Conservation (phyloP, 2,797 vertebrate species). For the Percopsis omiscomaycus region DNA sequence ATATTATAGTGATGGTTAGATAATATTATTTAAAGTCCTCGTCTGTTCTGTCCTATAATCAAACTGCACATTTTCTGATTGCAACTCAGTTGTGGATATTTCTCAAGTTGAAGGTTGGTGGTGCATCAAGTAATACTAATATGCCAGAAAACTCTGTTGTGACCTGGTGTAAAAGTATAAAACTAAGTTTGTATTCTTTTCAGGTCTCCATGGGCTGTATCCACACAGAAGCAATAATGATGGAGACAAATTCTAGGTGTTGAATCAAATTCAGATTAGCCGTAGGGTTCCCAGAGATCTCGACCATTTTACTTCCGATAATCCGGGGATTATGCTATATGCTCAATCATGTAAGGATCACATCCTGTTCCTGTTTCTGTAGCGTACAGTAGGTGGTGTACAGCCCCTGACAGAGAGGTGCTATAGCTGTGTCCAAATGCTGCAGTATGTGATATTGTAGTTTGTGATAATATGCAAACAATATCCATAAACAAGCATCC, state of each 20-base stretch:
- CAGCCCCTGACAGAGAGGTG: too few relatives aligned
- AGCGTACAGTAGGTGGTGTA: too few relatives aligned
- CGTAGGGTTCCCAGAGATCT: slow-evolving; percentile 1
- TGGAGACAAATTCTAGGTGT: slow-evolving; percentile 6
- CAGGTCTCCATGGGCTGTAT: slow-evolving; percentile 17
- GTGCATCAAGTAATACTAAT: slow-evolving; percentile 36
- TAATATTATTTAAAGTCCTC: slow-evolving; percentile 14
- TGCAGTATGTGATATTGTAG: background rate
- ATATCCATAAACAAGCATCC: too few relatives aligned
- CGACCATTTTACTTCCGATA: background rate
- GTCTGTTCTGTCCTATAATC: slow-evolving; percentile 18
- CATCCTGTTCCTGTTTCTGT: too few relatives aligned
- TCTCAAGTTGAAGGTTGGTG: slow-evolving; percentile 26
- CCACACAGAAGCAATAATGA: slow-evolving; percentile 21
- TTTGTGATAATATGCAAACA: background rate
- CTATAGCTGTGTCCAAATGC: too few relatives aligned
- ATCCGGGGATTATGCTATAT: too few relatives aligned
- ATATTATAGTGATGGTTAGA: slow-evolving; percentile 28
- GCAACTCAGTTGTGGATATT: slow-evolving; percentile 29
- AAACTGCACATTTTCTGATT: slow-evolving; percentile 17
- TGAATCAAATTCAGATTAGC: background rate
- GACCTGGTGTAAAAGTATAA: slow-evolving; percentile 24
- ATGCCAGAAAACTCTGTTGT: slow-evolving; percentile 16
- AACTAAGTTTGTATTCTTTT: slow-evolving; percentile 29
- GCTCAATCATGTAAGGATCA: too few relatives aligned